Evolutionary conservation across 2,888 invertebrate species (phyloP), one percentile per base, ranked within the genome.

Genomic region (Calameuta pallipes): DNA sequence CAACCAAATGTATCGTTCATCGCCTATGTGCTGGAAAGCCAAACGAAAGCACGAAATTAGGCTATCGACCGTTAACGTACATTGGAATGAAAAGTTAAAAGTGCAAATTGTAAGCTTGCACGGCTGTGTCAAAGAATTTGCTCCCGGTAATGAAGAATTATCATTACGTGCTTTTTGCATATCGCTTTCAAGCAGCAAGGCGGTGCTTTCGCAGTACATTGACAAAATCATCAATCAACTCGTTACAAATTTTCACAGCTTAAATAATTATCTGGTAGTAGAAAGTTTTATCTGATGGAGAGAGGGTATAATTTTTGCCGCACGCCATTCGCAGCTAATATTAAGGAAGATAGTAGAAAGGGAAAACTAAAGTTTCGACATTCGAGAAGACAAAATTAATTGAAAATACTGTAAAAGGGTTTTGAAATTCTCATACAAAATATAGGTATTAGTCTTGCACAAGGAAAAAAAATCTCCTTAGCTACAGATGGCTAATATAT

Each of bases 381-480:
- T 41, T 23, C 23, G 41, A 41, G 23, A 23, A 41, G 41, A 23
- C 41, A 41, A 41, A 41, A 9, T 41, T 23, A 41, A 41, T 41
- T 15, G 23, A 41, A 15, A 41, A 15, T 41, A 15, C 41, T 15
- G 41, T 41, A 41, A 41, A 37, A 23, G 23, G 23, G 23, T 80
- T 80, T 76, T 76, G 73, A 80, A 78, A 68, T 76, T 41, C 74
- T 78, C 37, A 70, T 76, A 80, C 75, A 80, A 82, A 80, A 82
- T 74, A 69, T 80, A 77, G 76, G 71, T 76, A 75, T 80, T 80
- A 83, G 82, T 83, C 79, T 82, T 82, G 77, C 78, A 82, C 79
- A 75, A 82, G 77, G 77, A 69, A 73, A 76, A 79, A 76, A 76
- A 76, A 36, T 34, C 76, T 75, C 6, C 78, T 81, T 77, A 11